Evolutionary conservation across 35 echinoderm and acorn worm genomes (phyloP).

Genomic region (Nesometra sesokonis): DNA sequence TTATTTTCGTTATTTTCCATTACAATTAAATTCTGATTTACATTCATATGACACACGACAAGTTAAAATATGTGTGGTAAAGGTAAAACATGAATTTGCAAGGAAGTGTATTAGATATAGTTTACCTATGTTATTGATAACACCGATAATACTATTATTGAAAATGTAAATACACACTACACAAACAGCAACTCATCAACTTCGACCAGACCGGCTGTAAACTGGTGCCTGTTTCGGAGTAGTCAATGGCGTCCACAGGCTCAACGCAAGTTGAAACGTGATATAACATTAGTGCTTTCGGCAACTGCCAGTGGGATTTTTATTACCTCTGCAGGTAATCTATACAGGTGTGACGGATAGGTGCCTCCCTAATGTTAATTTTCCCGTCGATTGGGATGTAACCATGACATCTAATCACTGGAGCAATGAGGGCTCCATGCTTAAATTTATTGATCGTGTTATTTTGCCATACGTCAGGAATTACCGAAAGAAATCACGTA

Average conservation of each 20-base stretch:
- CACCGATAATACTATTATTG: neutral
- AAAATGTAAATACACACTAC: neutral
- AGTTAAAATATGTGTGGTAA: too few species aligned
- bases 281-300: neutral
- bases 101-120: too few species aligned
- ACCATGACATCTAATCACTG: neutral
- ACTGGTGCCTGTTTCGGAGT: slow-evolving; percentile 1
- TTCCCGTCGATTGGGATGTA: slow-evolving; percentile 24
- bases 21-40: too few species aligned
- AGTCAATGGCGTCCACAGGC: slow-evolving; percentile 6
- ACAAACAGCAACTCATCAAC: neutral
- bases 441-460: neutral
- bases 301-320: neutral
- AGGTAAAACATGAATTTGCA: too few species aligned
- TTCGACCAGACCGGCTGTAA: slow-evolving; percentile 11
- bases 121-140: neutral
- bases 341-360: neutral
- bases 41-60: too few species aligned
- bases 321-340: slow-evolving; percentile 9
- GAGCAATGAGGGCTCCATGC: slow-evolving; percentile 6
- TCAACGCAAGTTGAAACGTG: slow-evolving; percentile 11
- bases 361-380: slow-evolving; percentile 7
- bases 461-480: neutral
- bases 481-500: neutral
- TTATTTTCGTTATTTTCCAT: too few species aligned